A percentile compares a stretch with the other conserved stretches of the same genome.
Evolutionary conservation across 1,140 invertebrate genomes (phyloP).

Genomic region (Drosophila insularis): DNA sequence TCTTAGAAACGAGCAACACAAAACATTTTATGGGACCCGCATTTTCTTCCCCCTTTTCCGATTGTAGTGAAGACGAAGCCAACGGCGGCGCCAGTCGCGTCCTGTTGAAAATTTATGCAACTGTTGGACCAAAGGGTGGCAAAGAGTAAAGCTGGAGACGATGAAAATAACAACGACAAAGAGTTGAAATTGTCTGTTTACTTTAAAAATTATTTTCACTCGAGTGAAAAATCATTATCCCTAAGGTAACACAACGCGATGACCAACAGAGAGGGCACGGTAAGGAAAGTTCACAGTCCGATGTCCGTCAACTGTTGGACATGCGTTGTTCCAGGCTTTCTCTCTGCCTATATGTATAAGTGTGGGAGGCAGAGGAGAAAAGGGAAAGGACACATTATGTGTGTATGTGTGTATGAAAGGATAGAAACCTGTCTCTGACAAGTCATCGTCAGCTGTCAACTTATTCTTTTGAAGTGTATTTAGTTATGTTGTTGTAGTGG

Average conservation of each 20-base stretch:
- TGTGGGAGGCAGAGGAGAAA: conserved; percentile 11
- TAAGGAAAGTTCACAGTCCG: conserved; percentile 54
- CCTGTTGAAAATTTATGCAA: conserved; percentile 72
- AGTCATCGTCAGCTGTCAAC: conserved; percentile 82
- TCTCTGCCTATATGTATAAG: background rate
- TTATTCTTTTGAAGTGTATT: conserved; percentile 82
- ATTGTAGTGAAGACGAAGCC: background rate
- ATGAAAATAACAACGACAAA: conserved; percentile 38
- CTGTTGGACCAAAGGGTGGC: conserved; percentile 14
- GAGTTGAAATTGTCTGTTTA: conserved; percentile 70
- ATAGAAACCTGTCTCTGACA: conserved; percentile 81
- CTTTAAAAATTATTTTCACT: conserved; percentile 81
- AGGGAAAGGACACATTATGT: conserved; percentile 54
- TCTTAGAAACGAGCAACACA: conserved; percentile 23
- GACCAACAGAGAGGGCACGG: conserved; percentile 11
- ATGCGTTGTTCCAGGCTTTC: conserved; percentile 39
- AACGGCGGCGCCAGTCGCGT: conserved; percentile 50
- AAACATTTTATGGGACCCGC: conserved; percentile 34
- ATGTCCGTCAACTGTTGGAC: conserved; percentile 62
- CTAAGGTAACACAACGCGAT: conserved; percentile 60
- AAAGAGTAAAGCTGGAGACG: background rate
- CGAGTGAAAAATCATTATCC: conserved; percentile 82
- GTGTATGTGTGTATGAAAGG: conserved; percentile 60
- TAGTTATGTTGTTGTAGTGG: conserved; percentile 57
- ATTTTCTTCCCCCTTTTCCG: conserved; percentile 1